phyloP scores from a whole-genome alignment of 2,113 vertebrate genomes.

The Gnathonemus longibarbis region DNA sequence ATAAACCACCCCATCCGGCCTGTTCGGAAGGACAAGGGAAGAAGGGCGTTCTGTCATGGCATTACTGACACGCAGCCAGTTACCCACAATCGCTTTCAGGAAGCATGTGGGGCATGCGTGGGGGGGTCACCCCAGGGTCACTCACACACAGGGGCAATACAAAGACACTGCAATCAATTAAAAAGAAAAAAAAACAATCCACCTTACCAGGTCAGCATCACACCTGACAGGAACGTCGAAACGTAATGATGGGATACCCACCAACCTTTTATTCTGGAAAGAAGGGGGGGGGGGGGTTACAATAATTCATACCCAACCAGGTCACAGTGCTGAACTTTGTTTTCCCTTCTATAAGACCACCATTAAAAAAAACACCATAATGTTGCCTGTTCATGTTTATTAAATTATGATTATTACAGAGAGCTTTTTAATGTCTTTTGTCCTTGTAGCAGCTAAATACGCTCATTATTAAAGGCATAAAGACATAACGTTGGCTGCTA shows the following conservation, averaged over 20 bases:
- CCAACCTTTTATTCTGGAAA: slow-evolving; percentile 89
- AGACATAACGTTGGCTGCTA: too few relatives aligned
- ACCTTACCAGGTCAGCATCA: slow-evolving; percentile 93
- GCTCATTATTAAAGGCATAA: too few relatives aligned
- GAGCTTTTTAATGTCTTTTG: too few relatives aligned
- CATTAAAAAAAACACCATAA: not conserved
- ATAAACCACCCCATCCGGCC: slow-evolving; percentile 92
- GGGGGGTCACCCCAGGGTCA: not conserved
- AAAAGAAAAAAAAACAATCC: not conserved
- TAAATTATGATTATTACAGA: too few relatives aligned
- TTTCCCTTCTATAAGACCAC: not conserved
- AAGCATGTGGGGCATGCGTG: not conserved
- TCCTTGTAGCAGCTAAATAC: too few relatives aligned
- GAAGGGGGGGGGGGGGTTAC: not conserved
- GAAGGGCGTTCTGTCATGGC: not conserved
- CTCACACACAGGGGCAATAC: not conserved
- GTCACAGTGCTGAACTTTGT: not conserved
- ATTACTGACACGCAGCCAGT: not conserved
- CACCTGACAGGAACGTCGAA: slow-evolving; percentile 90
- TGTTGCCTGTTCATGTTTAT: too few relatives aligned
- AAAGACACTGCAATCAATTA: not conserved
- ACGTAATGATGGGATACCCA: slow-evolving; percentile 98
- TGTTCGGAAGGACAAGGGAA: slow-evolving; percentile 40
- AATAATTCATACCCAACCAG: not conserved
- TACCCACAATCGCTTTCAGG: not conserved